Evolutionary conservation across 1,140 invertebrate genomes (phyloP), one percentile per base, ranked within the genome.

Genomic region (Megathymus violae): DNA sequence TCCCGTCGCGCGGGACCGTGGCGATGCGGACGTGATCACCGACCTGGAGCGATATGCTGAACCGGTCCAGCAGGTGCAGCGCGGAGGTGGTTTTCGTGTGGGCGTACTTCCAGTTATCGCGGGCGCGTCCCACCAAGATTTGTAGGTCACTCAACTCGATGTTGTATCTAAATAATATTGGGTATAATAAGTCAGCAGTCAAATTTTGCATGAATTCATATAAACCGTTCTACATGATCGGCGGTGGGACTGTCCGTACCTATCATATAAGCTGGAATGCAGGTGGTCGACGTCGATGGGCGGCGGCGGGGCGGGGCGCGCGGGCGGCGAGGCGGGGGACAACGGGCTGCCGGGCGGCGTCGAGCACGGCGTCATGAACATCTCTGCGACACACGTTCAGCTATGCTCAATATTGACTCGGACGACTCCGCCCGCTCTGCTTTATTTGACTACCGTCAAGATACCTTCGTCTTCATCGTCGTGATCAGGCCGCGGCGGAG

Each of bases 291-390:
- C 95, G 13, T 94, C 93, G 4, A 83, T 69, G 82, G 80, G 31
- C 44, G 78, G 70, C 73, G 76, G 64, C 79, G 68, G 63, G 43
- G 64, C 11, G 51, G 16, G 11, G n/a, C n/a, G n/a, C n/a, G n/a
- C n/a, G n/a, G n/a, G n/a, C n/a, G n/a, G n/a, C n/a, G n/a, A n/a
- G n/a, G n/a, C n/a, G n/a, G n/a, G n/a, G n/a, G n/a, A n/a, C n/a
- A n/a, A n/a, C n/a, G n/a, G n/a, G n/a, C n/a, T n/a, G n/a, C n/a
- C n/a, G 63, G 64, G 62, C n/a, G 97, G 97, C 10, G 97, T 98
- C 2, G 97, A 98, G 78, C 97, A 97, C 7, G 97, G 98, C 3
- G 98, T 99, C 81, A 97, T 94, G n/a, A n/a, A n/a, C n/a, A n/a
- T n/a, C n/a, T n/a, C n/a, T n/a, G n/a, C n/a, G n/a, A n/a, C n/a